phyloP scores from a whole-genome alignment of 2,797 vertebrate species.

The Protonibea diacanthus region DNA sequence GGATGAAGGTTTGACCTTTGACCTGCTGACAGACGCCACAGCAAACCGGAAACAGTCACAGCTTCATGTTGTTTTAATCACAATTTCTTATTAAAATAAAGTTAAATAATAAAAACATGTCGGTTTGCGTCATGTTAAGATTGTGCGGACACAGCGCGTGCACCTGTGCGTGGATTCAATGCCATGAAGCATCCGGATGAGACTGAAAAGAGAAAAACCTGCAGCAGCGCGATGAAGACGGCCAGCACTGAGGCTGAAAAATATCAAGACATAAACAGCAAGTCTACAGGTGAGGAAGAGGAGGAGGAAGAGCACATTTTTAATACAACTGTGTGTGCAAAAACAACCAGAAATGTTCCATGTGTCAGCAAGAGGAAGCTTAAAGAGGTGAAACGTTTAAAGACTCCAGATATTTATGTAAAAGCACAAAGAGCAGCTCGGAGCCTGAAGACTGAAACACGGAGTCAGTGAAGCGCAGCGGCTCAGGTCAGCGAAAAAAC shows the following conservation, averaged over 20 bases:
- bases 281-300: constrained; percentile 5
- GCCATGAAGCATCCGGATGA: no score
- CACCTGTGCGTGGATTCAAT: no score
- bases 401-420: no score
- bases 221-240: background rate
- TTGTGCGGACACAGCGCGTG: no score
- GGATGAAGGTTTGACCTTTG: constrained; percentile 45
- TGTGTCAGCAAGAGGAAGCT: no score
- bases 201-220: background rate
- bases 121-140: background rate
- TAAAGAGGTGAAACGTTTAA: no score
- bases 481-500: background rate
- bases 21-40: constrained; percentile 11
- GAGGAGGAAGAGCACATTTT: background rate
- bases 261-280: background rate
- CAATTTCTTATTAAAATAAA: no score
- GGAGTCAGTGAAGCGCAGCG: background rate
- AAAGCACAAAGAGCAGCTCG: no score
- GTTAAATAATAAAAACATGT: no score
- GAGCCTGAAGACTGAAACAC: no score
- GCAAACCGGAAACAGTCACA: background rate
- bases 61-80: background rate
- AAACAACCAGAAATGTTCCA: no score
- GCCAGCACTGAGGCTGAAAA: no score
- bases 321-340: background rate